Evolutionary conservation across 2,888 invertebrate species (phyloP), one percentile per base, ranked within the genome.

Genomic region (Neelides folsomi): DNA sequence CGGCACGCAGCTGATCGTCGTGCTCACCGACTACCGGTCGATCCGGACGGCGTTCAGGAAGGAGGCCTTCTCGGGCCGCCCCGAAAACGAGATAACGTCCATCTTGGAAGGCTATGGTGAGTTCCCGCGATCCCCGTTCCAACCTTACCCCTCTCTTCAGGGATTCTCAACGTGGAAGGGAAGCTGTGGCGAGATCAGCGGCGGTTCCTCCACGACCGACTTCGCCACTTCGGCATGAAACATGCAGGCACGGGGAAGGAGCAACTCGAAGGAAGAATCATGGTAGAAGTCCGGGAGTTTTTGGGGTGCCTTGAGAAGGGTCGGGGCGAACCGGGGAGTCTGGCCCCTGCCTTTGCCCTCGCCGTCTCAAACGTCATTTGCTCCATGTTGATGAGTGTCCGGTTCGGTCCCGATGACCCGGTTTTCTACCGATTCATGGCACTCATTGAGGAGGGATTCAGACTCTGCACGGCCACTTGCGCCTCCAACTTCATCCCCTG

Each of bases 381-480:
- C 71, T 83, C 85, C 58, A 79, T 90, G 64, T 79, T 89, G 66
- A 90, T 92, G 90, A 85, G 86, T 35, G 81, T 86, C 4, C 77
- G 87, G 40, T 92, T 89, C 71, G 78, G 80, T 52, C 79, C 81
- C 61, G 81, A 84, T 48, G 88, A 89, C 68, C 72, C 73, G 5
- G 77, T 82, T 49, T 90, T 90, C 71, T 76, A 77, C 48, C 77
- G 86, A 51, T 83, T 89, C 66, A 87, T 86, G 77, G 74, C 77
- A 59, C 75, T 89, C n/a, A 87, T 90, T 66, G 88, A 89, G 67
- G 90, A 92, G 72, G 92, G 92, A 34, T 90, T 92, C 79, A 77
- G 79, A 52, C 75, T 90, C 0, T 89, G 90, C 67, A 86, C 87
- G 9, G 80, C 84, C 66, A 78, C 89, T 41, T 82, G 82, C 62